Evolutionary conservation across 2,797 vertebrate species (phyloP).

Genomic region (Micrastur ruficollis): DNA sequence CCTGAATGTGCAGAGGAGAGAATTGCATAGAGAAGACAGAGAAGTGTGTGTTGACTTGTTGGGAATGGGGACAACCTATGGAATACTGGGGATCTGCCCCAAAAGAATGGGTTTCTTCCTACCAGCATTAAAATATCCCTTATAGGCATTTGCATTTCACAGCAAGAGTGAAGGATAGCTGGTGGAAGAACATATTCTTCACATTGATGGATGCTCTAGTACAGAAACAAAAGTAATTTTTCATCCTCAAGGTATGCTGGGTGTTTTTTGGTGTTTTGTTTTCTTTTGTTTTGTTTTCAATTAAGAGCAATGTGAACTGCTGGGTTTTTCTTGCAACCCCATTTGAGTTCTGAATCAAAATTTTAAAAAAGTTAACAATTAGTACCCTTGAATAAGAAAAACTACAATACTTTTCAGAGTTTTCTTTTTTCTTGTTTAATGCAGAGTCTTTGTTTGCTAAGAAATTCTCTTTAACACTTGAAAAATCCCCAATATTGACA

Average conservation of each 20-base stretch:
- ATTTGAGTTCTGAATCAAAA: not conserved
- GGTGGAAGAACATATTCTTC: not conserved
- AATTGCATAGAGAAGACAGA: not conserved
- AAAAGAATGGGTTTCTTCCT: not conserved
- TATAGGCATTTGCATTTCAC: not conserved
- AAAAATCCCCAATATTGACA: not conserved
- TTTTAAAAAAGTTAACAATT: too few relatives aligned
- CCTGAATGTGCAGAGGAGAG: not conserved
- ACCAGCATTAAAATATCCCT: not conserved
- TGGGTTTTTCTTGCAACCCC: not conserved
- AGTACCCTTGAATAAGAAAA: not conserved
- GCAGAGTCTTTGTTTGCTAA: not conserved
- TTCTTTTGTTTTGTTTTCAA: not conserved
- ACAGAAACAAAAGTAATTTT: not conserved
- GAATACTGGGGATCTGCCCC: not conserved
- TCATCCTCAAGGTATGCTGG: not conserved
- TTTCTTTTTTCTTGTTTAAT: not conserved
- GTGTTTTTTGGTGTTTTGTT: not conserved
- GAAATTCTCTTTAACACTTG: not conserved
- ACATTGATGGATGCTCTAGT: not conserved
- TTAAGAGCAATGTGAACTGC: not conserved
- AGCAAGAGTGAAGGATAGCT: not conserved
- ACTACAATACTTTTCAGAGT: fast-evolving
- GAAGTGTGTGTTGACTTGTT: not conserved
- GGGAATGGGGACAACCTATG: not conserved